Percentiles rank a stretch among this genome's conserved stretches.
These are phyloP conservation scores for Danio kyathit DNA, from an alignment of 2,797 vertebrate genomes.

Conservation along the genomic window DNA sequence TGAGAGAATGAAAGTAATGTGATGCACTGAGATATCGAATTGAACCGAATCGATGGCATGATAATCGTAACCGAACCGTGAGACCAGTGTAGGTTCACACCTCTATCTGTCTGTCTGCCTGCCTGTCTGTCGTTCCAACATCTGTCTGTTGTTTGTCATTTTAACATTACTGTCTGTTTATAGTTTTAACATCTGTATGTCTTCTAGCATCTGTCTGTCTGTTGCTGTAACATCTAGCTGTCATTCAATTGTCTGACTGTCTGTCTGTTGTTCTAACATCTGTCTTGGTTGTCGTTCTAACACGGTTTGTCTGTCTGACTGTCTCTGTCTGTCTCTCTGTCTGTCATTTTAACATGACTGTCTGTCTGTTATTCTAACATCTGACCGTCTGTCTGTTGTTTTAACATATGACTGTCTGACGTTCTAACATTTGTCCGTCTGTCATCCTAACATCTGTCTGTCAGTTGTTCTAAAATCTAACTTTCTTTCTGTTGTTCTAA, in stretches of 20 bases:
- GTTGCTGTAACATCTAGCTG: background rate
- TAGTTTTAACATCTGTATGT: too few relatives aligned
- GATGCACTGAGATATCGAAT: too few relatives aligned
- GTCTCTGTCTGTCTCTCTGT: fast-evolving
- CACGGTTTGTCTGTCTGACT: background rate
- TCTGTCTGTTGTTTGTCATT: too few relatives aligned
- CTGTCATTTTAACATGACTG: background rate
- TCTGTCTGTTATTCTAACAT: background rate
- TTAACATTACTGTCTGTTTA: too few relatives aligned
- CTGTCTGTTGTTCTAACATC: too few relatives aligned
- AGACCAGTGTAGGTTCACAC: too few relatives aligned
- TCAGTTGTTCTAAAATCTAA: background rate
- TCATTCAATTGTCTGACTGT: background rate
- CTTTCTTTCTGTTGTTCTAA: background rate
- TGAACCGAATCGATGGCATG: too few relatives aligned
- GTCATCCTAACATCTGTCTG: background rate
- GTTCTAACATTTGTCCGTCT: too few relatives aligned
- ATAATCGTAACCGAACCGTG: too few relatives aligned
- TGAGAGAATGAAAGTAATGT: too few relatives aligned
- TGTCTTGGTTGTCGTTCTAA: background rate
- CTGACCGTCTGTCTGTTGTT: background rate
- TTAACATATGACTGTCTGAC: background rate
- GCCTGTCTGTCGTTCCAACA: too few relatives aligned
- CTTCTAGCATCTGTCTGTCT: background rate
- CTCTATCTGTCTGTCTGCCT: too few relatives aligned